Evolutionary conservation across 2,113 vertebrate genomes (phyloP).

Genomic region (Hipposideros armiger): DNA sequence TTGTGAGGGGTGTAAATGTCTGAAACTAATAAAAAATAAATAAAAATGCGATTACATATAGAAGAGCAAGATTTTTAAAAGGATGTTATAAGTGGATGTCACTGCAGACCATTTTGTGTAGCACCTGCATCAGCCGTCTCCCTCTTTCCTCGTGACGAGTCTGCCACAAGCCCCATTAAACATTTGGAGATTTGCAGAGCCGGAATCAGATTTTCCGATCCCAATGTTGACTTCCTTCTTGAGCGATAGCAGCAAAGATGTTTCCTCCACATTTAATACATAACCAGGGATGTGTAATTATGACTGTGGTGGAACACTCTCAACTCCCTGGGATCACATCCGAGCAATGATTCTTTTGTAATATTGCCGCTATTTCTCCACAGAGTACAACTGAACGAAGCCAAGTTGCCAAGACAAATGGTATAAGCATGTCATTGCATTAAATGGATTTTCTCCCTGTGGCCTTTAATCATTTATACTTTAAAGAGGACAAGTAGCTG

Average conservation of each 20-base stretch:
- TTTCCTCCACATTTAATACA: background rate
- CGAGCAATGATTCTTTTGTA: slow-evolving; percentile 20
- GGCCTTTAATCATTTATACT: slow-evolving; percentile 77
- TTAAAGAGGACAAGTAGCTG: slow-evolving; percentile 73
- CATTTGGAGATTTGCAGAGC: background rate
- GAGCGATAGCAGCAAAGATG: background rate
- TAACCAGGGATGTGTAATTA: background rate
- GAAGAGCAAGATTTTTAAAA: background rate
- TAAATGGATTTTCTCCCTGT: slow-evolving; percentile 39
- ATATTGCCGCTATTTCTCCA: slow-evolving; percentile 62
- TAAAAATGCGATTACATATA: background rate
- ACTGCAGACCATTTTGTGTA: background rate
- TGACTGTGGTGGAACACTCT: background rate
- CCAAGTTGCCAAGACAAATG: slow-evolving; percentile 72
- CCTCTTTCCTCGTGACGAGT: background rate
- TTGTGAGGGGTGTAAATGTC: too few relatives aligned
- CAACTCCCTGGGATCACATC: slow-evolving; percentile 22
- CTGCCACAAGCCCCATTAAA: background rate
- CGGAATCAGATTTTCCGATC: slow-evolving; percentile 35
- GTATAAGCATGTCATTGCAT: slow-evolving; percentile 60
- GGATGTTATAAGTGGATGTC: background rate
- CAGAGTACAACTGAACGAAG: slow-evolving; percentile 54
- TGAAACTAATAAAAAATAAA: background rate
- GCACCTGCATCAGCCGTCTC: background rate
- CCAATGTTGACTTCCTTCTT: background rate